Base-by-base conservation (phyloP, 1,140 invertebrate genomes). In the Gonatopus flavifemur region DNA sequence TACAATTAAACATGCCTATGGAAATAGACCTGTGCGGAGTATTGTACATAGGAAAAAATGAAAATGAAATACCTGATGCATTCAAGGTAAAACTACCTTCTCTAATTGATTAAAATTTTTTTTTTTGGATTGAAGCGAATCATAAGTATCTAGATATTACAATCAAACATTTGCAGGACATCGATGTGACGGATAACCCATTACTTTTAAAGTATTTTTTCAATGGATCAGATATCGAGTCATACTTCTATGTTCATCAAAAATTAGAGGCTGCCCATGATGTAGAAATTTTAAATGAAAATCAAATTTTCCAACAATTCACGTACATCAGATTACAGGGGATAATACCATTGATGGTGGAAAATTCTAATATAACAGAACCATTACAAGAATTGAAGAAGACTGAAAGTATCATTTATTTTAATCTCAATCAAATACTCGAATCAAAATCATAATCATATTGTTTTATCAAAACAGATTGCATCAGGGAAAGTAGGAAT, bases 161-260 rank as follows among this genome's bases (percentile, higher is more conserved):
- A 21, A 2, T 18, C 9, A 1, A 19, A 42, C 20, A 48, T 54
- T 74, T 80, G 55, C 59, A 86, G 80, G 83, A 86, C 66, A 83
- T 89, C 55, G 86, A 89, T 70, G 84, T 88, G 45, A 89, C 87
- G 38, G 87, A 89, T 66, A 89, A 88, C 76, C 88, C 86, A 21
- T 76, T 89, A 31, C 74, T 88, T 49, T 71, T 89, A 20, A 83
- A 82, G 59, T 84, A 80, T 57, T 75, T 76, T n/a, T 51, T 82
- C 18, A 79, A 78, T 49, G 75, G 81, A 10, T 64, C 77, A 39
- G 79, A 81, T 15, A 62, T 89, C 39, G 76, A 82, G 61, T 80
- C 86, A 9, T 84, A 83, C 52, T 84, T 88, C 64, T 81, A 88
- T 49, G 81, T 86, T 12, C 87, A 89, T 76, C 84, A 87, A 52